phyloP scores from a whole-genome alignment of 2,113 vertebrate genomes.

The Colaptes auratus region DNA sequence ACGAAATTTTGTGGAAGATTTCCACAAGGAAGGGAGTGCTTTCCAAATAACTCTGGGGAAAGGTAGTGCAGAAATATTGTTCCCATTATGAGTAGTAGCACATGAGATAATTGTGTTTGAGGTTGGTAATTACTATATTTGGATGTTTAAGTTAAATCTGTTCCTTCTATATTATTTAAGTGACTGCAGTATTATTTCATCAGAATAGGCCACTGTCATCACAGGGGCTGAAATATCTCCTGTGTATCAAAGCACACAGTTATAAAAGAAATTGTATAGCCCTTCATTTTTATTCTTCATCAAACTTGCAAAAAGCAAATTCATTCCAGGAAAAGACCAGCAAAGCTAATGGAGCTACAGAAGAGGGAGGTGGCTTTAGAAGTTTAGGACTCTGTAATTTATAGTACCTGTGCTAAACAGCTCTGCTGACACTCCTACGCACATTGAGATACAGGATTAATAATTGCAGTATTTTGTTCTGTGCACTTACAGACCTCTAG shows the following conservation, averaged over 20 bases:
- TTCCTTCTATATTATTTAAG: constrained; percentile 45
- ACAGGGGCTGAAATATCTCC: not conserved
- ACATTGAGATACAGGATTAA: not conserved
- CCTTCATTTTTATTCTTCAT: not conserved
- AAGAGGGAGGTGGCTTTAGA: not conserved
- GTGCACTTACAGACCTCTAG: not conserved
- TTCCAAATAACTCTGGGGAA: constrained; percentile 11
- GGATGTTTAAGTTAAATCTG: constrained; percentile 43
- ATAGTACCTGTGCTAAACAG: not conserved
- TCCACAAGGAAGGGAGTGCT: constrained; percentile 15
- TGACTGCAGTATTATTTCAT: constrained; percentile 45
- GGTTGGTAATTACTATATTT: constrained; percentile 54
- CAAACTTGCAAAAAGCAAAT: not conserved
- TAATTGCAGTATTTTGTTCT: not conserved
- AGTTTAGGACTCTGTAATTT: not conserved
- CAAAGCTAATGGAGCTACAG: not conserved
- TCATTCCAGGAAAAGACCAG: not conserved
- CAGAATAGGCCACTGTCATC: not conserved
- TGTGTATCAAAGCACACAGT: not conserved
- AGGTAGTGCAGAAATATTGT: constrained; percentile 21
- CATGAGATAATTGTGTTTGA: constrained; percentile 64
- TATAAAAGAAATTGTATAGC: not conserved
- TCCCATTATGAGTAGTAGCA: constrained; percentile 29
- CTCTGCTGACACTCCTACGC: not conserved
- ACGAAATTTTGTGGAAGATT: constrained; percentile 57